Base-by-base conservation (phyloP, 2,797 vertebrate genomes). In the Eidolon dupreanum region DNA sequence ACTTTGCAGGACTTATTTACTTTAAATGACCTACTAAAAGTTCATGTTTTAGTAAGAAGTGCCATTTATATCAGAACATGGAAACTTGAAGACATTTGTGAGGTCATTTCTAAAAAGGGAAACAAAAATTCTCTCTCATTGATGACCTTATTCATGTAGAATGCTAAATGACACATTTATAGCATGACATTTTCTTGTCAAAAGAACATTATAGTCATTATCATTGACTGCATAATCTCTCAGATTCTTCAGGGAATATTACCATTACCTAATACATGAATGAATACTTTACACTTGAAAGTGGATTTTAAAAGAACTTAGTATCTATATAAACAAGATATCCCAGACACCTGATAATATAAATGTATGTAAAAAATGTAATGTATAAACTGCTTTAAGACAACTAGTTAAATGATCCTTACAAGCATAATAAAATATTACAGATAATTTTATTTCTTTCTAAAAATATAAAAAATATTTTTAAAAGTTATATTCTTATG, bases 121-220 rank as follows among this genome's bases (percentile, higher is more conserved):
- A 96, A 93, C 49, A 93, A 93, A 94, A 92, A 73, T 79, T 74
- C 5, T 92, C 65, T 65, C 38, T 89, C 26, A 49, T 17, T 41
- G n/a, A 79, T 86, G 88, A 97, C 83, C 90, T 93, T 90, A 95
- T 79, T 90, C 85, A 49, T 77, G 82, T n/a, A 86, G 78, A 95
- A 90, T 95, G 94, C 49, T 90, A 96, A 95, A 71, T 91, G 95
- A 91, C 82, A 88, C 53, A 75, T 95, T 96, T 88, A 96, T 55
- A 17, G 10, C 36, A 61, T 97, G 94, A 78, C 71, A 97, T 96
- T 97, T 95, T 59, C 63, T 97, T 97, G 90, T 97, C 88, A 96
- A 94, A 92, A 90, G 81, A 95, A 91, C 95, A 95, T 75, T 95
- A 59, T n/a, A 92, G 61, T 92, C 73, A 96, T 97, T 97, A 88